Percentiles rank a stretch among this genome's conserved stretches.
Conservation (phyloP, 1,140 invertebrate species). For the Apis laboriosa region DNA sequence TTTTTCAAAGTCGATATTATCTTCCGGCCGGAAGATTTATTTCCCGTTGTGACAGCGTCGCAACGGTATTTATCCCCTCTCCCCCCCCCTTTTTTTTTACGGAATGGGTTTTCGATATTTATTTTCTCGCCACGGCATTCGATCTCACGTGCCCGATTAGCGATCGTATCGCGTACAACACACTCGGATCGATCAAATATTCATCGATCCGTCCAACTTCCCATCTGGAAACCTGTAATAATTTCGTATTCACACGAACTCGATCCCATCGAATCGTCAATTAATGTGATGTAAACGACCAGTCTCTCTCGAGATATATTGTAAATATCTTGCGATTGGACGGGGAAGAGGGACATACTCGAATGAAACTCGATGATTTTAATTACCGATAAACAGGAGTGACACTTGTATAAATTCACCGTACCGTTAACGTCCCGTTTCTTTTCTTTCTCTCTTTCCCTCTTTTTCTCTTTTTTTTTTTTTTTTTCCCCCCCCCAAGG, state of each 20-base stretch:
- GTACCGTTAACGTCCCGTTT: background rate
- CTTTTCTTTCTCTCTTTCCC: background rate
- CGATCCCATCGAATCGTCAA: slow-evolving; percentile 41
- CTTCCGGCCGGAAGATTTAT: slow-evolving; percentile 16
- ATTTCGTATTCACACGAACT: slow-evolving; percentile 19
- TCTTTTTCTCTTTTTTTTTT: background rate
- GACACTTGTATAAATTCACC: background rate
- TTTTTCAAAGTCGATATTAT: slow-evolving; percentile 34
- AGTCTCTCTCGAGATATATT: background rate
- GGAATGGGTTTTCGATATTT: slow-evolving; percentile 33
- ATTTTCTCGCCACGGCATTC: background rate
- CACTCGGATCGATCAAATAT: slow-evolving; percentile 38
- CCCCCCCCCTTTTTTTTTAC: too few relatives aligned
- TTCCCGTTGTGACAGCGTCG: background rate
- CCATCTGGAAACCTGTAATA: background rate
- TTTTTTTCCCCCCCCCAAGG: too few relatives aligned
- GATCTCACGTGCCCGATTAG: background rate
- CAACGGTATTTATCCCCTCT: background rate
- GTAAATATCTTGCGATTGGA: background rate
- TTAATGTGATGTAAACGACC: slow-evolving; percentile 44
- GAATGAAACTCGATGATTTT: background rate
- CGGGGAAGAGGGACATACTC: background rate
- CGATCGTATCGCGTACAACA: slow-evolving; percentile 13
- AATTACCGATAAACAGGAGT: slow-evolving; percentile 39
- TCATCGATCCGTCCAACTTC: slow-evolving; percentile 23